A percentile compares a stretch with the other conserved stretches of the same genome.
Evolutionary conservation across 2,113 vertebrate species (phyloP).

Genomic region (Pteruthius melanotis): DNA sequence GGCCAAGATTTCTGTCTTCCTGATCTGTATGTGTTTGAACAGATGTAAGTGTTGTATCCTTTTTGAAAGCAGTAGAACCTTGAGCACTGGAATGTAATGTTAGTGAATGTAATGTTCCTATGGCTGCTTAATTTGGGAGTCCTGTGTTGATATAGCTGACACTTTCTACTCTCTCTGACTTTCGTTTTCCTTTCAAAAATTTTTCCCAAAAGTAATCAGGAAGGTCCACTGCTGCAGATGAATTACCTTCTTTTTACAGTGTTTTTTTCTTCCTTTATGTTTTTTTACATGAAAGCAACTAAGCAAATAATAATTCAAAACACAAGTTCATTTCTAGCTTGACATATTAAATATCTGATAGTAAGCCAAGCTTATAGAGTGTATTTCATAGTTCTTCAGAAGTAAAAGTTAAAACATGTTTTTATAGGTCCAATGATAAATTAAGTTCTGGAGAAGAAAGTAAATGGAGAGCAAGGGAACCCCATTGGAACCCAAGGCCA

Average conservation of each 20-base stretch:
- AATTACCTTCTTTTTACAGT: not conserved
- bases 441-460: not conserved
- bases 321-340: not conserved
- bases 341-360: not conserved
- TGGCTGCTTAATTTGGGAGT: not conserved
- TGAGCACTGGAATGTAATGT: not conserved
- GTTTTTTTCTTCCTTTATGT: not conserved
- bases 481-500: not conserved
- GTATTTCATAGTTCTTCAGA: not conserved
- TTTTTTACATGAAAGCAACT: not conserved
- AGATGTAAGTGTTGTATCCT: not conserved
- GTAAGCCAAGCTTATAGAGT: not conserved
- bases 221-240: not conserved
- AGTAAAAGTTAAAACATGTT: not conserved
- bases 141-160: not conserved
- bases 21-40: not conserved
- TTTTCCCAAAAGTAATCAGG: not conserved
- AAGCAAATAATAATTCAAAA: not conserved
- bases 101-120: not conserved
- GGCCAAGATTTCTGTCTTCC: not conserved
- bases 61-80: not conserved
- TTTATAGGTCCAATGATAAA: slow-evolving; percentile 1
- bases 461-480: not conserved
- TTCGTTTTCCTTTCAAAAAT: not conserved
- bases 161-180: not conserved